Evolutionary conservation across 1,140 invertebrate species (phyloP), one percentile per base, ranked within the genome.

Genomic region (Goniozus legneri): DNA sequence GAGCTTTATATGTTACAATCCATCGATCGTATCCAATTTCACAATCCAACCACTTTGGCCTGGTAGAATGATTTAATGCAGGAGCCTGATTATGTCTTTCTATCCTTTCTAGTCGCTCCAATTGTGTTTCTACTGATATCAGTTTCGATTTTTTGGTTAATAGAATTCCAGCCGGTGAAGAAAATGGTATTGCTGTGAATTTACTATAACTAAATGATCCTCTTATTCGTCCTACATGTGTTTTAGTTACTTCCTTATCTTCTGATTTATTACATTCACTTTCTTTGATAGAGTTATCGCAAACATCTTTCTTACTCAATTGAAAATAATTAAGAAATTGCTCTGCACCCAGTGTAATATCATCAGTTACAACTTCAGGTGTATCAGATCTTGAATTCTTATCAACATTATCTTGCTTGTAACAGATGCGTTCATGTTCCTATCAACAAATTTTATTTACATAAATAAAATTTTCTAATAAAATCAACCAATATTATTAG

Each of bases 401-500:
- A 13, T 44, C 33, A 3, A 15, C 36, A n/a, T 36, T 56, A 15
- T 64, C 60, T 41, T 54, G 60, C 14, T 64, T 65, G 8, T 63
- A 68, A 30, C 79, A 80, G 15, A 74, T 65, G 39, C 73, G 74
- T 69, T 81, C 79, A 50, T 81, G 79, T 59, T 79, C 78, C 79
- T 81, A 58, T 6, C 4, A 27, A 27, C 4, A 27, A 27, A 43
- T 47, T 19, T 41, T 1, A 36, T 38, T 41, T 8, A 37, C 14
- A 38, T 35, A 38, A 18, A 38, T 33, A 16, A 41, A 8, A 35
- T 41, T 20, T 27, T 27, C 10, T 27, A 6, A 4, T 27, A 27
- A 27, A 27, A 27, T 6, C 24, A 27, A n/a, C 27, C 34, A 27
- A 27, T 27, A 6, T 27, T 27, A 27, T 6, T 4, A 6, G 10